phyloP scores from a whole-genome alignment of 1,140 invertebrate genomes.

The Rhopalosiphum padi region DNA sequence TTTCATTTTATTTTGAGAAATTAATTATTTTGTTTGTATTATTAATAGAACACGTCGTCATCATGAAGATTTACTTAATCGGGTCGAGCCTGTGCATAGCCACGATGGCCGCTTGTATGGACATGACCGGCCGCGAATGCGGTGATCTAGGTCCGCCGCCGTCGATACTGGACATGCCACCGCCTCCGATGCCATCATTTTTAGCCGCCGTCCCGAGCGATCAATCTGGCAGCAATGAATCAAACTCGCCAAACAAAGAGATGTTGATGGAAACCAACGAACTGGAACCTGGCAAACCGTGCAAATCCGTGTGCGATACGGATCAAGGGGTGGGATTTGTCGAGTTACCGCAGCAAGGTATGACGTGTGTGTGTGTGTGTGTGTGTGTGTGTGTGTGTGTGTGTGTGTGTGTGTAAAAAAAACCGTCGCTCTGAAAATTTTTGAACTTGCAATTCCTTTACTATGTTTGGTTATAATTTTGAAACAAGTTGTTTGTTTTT shows the following conservation, averaged over 20 bases:
- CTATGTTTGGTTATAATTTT: not conserved
- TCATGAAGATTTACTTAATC: not conserved
- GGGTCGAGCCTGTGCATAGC: conserved; percentile 28
- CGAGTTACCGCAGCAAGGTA: conserved; percentile 47
- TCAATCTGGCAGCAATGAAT: conserved; percentile 32
- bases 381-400: not conserved
- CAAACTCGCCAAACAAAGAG: conserved; percentile 38
- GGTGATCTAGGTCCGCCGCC: conserved; percentile 79
- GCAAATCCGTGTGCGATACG: conserved; percentile 39
- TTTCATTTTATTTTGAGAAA: not conserved
- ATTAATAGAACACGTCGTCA: not conserved
- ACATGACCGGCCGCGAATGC: conserved; percentile 59
- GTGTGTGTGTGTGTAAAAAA: not conserved
- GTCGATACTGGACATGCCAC: conserved; percentile 79
- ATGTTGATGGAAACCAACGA: conserved; percentile 47
- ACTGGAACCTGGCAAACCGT: conserved; percentile 48
- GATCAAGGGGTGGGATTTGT: conserved; percentile 54
- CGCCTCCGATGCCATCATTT: conserved; percentile 78
- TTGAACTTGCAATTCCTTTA: not conserved
- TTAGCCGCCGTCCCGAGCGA: conserved; percentile 66
- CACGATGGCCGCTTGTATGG: conserved; percentile 33
- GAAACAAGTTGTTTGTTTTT: not conserved
- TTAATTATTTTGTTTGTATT: not conserved
- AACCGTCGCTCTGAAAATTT: not conserved
- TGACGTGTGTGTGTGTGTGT: not conserved